A percentile compares a stretch with the other conserved stretches of the same genome.
phyloP scores from a whole-genome alignment of 2,797 vertebrate genomes.

The Aselliscus stoliczkanus region DNA sequence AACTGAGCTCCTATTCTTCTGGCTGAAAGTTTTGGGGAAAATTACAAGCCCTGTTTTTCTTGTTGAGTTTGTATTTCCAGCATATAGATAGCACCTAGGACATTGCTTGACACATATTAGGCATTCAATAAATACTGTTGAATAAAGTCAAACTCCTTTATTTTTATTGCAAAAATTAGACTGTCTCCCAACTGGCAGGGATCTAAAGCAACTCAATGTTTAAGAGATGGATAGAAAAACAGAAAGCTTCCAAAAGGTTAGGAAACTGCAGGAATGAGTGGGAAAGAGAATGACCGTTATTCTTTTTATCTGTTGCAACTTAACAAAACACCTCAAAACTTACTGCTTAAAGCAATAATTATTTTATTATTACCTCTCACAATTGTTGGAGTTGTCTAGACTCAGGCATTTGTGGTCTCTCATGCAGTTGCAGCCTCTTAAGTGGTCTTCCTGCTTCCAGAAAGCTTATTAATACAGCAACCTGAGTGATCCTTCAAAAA shows the following conservation, averaged over 20 bases:
- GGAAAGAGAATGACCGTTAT: background rate
- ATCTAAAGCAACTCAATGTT: background rate
- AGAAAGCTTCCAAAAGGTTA: background rate
- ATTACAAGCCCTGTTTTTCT: background rate
- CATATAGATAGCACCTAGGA: background rate
- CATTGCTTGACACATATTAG: background rate
- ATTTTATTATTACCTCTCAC: background rate
- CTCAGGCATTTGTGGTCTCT: background rate
- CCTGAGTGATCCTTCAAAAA: background rate
- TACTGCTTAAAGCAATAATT: background rate
- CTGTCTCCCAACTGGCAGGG: background rate
- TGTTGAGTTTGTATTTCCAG: background rate
- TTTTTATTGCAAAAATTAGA: constrained; percentile 18
- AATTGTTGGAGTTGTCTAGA: background rate
- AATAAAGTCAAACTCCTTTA: background rate
- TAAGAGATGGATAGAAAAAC: background rate
- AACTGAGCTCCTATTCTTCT: background rate
- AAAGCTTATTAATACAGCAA: background rate
- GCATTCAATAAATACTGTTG: background rate
- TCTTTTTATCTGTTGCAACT: background rate
- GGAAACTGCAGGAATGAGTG: background rate
- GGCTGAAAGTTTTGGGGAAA: background rate
- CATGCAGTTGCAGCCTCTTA: background rate
- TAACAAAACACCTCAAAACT: background rate
- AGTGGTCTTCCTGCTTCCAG: background rate